These are phyloP conservation scores for Hylyphantes graminicola DNA, from an alignment of 1,140 invertebrate species.

Conservation along the genomic window DNA sequence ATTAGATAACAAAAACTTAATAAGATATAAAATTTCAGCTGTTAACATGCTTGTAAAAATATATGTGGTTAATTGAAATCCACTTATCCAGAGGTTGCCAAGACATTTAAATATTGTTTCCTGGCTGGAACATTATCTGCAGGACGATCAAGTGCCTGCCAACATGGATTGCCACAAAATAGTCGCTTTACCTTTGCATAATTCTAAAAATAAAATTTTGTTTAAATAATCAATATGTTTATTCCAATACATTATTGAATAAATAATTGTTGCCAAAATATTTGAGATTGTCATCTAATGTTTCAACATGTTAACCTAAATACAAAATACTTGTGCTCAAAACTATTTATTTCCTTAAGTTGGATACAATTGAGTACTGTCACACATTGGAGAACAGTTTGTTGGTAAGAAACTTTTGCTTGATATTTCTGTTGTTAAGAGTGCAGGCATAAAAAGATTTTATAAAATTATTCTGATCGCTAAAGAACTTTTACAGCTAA, in stretches of 20 bases:
- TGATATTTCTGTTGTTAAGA: too few relatives aligned
- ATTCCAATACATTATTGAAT: neutral
- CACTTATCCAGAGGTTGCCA: constrained; percentile 11
- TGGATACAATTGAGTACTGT: too few relatives aligned
- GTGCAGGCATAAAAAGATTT: too few relatives aligned
- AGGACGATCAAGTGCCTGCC: constrained; percentile 89
- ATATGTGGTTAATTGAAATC: neutral
- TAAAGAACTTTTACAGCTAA: too few relatives aligned
- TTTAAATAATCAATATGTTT: neutral
- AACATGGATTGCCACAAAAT: constrained; percentile 93
- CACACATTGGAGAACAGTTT: too few relatives aligned
- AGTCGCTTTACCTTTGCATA: constrained; percentile 87
- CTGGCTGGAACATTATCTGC: constrained; percentile 86
- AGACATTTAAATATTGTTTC: constrained; percentile 74
- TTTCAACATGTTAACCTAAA: neutral
- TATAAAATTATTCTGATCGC: too few relatives aligned
- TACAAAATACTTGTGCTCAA: neutral
- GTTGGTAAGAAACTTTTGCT: too few relatives aligned
- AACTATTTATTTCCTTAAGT: neutral
- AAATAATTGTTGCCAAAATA: neutral
- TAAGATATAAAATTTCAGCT: too few relatives aligned
- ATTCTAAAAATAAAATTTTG: constrained; percentile 74
- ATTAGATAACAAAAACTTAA: too few relatives aligned
- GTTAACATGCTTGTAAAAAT: too few relatives aligned
- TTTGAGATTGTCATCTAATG: neutral